phyloP scores from a whole-genome alignment of 2,888 invertebrate species.

The Eupithecia subumbrata region DNA sequence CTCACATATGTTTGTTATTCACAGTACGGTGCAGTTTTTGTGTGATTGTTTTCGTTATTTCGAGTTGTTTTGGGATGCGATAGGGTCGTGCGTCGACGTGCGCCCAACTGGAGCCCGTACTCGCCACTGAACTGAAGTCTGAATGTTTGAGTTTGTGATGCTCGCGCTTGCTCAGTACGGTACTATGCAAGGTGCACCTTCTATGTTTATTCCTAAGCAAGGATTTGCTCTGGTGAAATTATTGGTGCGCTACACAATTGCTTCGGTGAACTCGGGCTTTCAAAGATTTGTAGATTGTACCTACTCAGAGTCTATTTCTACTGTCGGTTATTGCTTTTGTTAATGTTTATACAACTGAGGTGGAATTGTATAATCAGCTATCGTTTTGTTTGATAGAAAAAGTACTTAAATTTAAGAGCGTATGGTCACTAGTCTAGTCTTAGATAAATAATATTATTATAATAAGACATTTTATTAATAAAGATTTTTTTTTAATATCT shows the following conservation, averaged over 20 bases:
- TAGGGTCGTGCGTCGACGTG: slow-evolving; percentile 64
- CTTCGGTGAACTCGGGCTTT: background rate
- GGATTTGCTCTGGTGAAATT: slow-evolving; percentile 31
- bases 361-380: background rate
- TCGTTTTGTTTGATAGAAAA: background rate
- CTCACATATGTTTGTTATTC: slow-evolving; percentile 32
- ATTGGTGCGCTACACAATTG: slow-evolving; percentile 18
- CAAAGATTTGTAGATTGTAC: background rate
- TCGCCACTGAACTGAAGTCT: slow-evolving; percentile 46
- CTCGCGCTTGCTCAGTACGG: slow-evolving; percentile 72
- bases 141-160: slow-evolving; percentile 27
- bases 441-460: background rate
- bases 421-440: background rate
- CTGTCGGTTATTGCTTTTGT: slow-evolving; percentile 7
- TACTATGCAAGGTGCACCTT: slow-evolving; percentile 56
- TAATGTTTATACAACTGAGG: background rate
- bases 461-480: background rate
- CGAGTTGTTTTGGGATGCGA: slow-evolving; percentile 40
- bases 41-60: slow-evolving; percentile 17
- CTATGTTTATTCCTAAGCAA: slow-evolving; percentile 41
- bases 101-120: slow-evolving; percentile 69
- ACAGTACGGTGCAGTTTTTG: slow-evolving; percentile 15
- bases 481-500: no score
- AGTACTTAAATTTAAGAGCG: background rate
- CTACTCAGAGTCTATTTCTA: slow-evolving; percentile 1